phyloP scores from a whole-genome alignment of 2,888 invertebrate genomes.

The Podotricha telesiphe region DNA sequence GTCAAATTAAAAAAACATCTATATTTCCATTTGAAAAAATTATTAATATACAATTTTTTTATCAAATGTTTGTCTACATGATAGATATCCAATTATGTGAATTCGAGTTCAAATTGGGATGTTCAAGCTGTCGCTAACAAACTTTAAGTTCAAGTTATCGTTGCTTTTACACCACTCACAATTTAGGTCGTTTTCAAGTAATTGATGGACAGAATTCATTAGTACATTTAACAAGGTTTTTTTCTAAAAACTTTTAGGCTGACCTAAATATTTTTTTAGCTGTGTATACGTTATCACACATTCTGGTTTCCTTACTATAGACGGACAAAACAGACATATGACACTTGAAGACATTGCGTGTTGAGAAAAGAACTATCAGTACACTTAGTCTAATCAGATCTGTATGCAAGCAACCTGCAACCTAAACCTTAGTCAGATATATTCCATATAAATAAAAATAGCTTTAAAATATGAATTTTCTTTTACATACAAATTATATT shows the following conservation, averaged over 20 bases:
- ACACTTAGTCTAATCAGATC: too few species aligned
- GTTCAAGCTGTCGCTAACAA: slow-evolving; percentile 14
- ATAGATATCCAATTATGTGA: background rate
- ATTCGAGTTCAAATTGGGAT: background rate
- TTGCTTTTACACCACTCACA: slow-evolving; percentile 1
- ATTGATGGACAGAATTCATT: slow-evolving; percentile 14
- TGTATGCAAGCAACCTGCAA: too few species aligned
- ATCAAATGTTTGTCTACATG: background rate
- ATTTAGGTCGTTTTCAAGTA: background rate
- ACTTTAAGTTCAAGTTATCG: slow-evolving; percentile 6
- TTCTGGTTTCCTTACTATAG: too few species aligned
- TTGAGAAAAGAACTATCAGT: too few species aligned
- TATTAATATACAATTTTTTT: background rate
- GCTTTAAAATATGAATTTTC: background rate
- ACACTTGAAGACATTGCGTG: too few species aligned
- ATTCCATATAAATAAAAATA: background rate
- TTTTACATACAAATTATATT: background rate
- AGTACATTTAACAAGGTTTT: background rate
- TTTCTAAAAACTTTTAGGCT: background rate
- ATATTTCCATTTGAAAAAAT: background rate
- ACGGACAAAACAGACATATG: too few species aligned
- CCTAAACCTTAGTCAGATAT: too few species aligned
- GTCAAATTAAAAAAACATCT: too few species aligned
- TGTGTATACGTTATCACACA: too few species aligned
- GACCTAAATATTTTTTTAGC: too few species aligned